A percentile compares a stretch with the other conserved stretches of the same genome.
Evolutionary conservation across 2,113 vertebrate species (phyloP).

Genomic region (Megaptera novaeangliae): DNA sequence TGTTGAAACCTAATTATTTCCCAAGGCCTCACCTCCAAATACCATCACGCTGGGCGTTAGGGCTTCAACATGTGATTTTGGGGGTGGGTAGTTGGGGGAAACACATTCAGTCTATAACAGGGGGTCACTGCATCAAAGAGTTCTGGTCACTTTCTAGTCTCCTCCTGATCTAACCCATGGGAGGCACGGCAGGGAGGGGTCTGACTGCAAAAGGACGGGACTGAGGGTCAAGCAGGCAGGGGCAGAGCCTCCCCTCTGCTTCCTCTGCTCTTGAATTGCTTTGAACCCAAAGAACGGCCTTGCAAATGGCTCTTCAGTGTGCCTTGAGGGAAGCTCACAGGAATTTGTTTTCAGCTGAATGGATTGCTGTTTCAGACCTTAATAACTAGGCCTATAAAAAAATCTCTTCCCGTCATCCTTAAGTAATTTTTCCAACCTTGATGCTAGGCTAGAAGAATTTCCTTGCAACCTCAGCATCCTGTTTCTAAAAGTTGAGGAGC

Average conservation of each 20-base stretch:
- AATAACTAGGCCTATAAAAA: background rate
- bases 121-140: background rate
- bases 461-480: conserved; percentile 23
- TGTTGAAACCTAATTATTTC: background rate
- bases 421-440: conserved; percentile 51
- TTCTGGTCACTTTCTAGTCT: background rate
- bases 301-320: background rate
- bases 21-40: background rate
- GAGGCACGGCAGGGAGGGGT: background rate
- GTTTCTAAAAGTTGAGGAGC: conserved; percentile 50
- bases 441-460: conserved; percentile 42
- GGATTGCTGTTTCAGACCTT: conserved; percentile 18
- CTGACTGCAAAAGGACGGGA: background rate
- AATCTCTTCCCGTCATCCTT: background rate
- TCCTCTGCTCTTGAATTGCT: background rate
- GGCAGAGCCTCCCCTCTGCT: too few species aligned
- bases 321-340: background rate
- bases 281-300: background rate
- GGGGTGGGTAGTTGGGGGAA: background rate
- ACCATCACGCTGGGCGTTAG: background rate
- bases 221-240: background rate
- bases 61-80: background rate
- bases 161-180: background rate
- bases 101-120: background rate
- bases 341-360: conserved; percentile 8